phyloP scores from a whole-genome alignment of 2,797 vertebrate species.

The Bovichtus diacanthus region DNA sequence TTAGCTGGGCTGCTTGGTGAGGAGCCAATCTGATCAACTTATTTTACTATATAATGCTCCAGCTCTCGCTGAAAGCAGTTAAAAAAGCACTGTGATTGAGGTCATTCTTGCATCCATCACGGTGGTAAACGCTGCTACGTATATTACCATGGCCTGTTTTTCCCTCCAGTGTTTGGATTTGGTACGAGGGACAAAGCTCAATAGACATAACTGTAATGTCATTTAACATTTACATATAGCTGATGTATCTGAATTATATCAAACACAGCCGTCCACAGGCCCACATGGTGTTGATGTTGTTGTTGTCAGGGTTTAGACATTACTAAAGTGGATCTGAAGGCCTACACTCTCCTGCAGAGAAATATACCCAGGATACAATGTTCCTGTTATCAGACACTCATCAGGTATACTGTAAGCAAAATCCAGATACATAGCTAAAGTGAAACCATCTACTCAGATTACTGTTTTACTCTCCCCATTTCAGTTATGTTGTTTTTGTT shows the following conservation, averaged over 20 bases:
- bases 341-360: background rate
- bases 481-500: slow-evolving; percentile 25
- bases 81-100: slow-evolving; percentile 90
- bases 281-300: slow-evolving; percentile 6
- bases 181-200: slow-evolving; percentile 73
- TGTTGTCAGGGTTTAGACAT: background rate
- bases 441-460: background rate
- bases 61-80: slow-evolving; percentile 82
- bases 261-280: slow-evolving; percentile 42
- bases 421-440: background rate
- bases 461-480: slow-evolving; percentile 6
- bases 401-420: background rate
- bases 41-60: slow-evolving; percentile 81
- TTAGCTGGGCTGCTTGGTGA: slow-evolving; percentile 85
- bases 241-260: slow-evolving; percentile 78
- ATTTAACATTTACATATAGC: slow-evolving; percentile 75
- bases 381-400: slow-evolving; percentile 10
- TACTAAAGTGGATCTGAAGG: slow-evolving; percentile 17
- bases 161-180: slow-evolving; percentile 69
- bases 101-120: slow-evolving; percentile 90
- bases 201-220: slow-evolving; percentile 77
- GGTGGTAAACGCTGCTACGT: slow-evolving; percentile 85
- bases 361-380: slow-evolving; percentile 2
- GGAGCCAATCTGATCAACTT: slow-evolving; percentile 90
- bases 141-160: slow-evolving; percentile 84